Evolutionary conservation across 2,888 invertebrate genomes (phyloP).

Genomic region (Nycteola revayana): DNA sequence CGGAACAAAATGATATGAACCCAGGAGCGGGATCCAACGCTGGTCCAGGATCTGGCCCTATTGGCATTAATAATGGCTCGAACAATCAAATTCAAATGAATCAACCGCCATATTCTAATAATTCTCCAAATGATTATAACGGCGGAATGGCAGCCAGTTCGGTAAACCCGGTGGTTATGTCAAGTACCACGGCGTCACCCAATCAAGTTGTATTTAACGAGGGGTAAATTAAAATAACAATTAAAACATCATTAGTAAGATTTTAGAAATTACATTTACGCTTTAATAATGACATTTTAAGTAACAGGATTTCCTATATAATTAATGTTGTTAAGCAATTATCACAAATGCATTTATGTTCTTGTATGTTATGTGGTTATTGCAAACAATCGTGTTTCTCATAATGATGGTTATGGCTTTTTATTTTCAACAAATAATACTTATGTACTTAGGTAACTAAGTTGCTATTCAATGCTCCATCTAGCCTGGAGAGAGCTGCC

Average conservation of each 20-base stretch:
- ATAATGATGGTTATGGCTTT: no score
- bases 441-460: no score
- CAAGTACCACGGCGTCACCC: slow-evolving; percentile 17
- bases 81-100: not conserved
- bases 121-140: slow-evolving; percentile 14
- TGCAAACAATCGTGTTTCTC: no score
- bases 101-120: slow-evolving; percentile 3
- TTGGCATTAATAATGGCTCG: not conserved
- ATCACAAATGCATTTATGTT: no score
- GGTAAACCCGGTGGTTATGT: slow-evolving; percentile 37
- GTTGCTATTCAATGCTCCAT: not conserved
- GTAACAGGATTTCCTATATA: no score
- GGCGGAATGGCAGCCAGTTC: slow-evolving; percentile 25
- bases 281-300: no score
- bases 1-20: not conserved
- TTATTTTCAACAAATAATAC: no score
- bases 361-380: no score
- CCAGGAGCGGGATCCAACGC: not conserved
- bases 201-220: slow-evolving; percentile 26
- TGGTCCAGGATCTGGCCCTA: not conserved
- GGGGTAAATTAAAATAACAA: slow-evolving; percentile 28
- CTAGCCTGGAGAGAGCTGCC: slow-evolving; percentile 7
- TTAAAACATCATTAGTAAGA: no score
- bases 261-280: no score
- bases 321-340: no score